Evolutionary conservation across 1,140 invertebrate genomes (phyloP).

Genomic region (Stegodyphus dumicola): DNA sequence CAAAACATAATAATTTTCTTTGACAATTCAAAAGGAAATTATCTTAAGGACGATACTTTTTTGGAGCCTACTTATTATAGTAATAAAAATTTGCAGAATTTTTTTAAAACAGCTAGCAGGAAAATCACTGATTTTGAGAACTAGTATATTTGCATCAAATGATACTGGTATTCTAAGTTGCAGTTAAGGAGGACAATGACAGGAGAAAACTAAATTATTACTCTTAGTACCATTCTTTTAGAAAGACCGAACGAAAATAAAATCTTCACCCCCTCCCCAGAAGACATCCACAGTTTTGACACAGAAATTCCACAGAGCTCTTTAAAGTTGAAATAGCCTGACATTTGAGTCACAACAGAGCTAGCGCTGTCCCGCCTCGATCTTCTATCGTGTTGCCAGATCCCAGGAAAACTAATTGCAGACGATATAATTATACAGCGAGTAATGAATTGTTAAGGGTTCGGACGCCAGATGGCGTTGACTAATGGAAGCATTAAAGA

Average conservation of each 20-base stretch:
- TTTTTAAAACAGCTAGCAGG: too few species aligned
- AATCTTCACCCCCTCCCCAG: neutral
- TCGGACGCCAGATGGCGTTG: conserved; percentile 54
- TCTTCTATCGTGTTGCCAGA: conserved; percentile 47
- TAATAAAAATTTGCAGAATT: too few species aligned
- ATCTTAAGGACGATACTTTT: too few species aligned
- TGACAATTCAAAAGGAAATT: too few species aligned
- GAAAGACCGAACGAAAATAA: neutral
- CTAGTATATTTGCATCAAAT: too few species aligned
- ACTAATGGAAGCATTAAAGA: conserved; percentile 53
- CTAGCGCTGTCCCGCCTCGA: conserved; percentile 26
- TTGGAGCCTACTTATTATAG: too few species aligned
- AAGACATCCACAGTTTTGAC: conserved; percentile 55
- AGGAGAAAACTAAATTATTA: neutral
- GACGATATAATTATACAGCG: conserved; percentile 51
- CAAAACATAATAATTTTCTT: too few species aligned
- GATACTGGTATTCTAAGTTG: too few species aligned
- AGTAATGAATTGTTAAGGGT: conserved; percentile 60
- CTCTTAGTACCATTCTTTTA: neutral
- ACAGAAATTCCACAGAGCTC: conserved; percentile 42
- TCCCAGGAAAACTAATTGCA: conserved; percentile 50
- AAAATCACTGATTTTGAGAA: too few species aligned
- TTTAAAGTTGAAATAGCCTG: conserved; percentile 52
- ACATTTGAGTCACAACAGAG: conserved; percentile 52
- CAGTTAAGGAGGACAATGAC: too few species aligned